Percentiles rank a stretch among this genome's conserved stretches.
Evolutionary conservation across 1,140 invertebrate genomes (phyloP).

Genomic region (Rhyacophila brunnea): DNA sequence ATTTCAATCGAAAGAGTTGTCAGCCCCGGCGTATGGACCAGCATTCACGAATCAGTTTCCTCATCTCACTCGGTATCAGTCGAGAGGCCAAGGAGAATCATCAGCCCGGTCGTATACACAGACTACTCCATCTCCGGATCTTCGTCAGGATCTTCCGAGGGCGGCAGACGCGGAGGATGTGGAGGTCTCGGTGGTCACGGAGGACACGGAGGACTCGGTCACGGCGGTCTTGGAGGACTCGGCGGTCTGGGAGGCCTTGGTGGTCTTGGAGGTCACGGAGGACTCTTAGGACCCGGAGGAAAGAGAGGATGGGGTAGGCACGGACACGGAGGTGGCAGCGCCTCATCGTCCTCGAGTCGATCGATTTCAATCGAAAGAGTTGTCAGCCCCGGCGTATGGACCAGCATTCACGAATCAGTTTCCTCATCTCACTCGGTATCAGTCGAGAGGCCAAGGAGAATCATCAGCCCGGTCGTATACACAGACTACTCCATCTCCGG

Average conservation of each 20-base stretch:
- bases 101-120: background rate
- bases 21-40: constrained; percentile 3
- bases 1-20: constrained; percentile 22
- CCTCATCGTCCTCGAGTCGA: no score
- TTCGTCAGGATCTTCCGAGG: background rate
- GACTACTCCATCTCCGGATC: no score
- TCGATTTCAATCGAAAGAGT: constrained; percentile 3
- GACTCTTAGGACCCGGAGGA: constrained; percentile 11
- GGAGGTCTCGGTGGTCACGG: no score
- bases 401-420: no score
- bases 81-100: constrained; percentile 2
- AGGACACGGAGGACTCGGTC: no score
- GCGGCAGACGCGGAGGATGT: background rate
- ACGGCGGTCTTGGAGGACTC: no score
- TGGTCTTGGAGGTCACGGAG: no score
- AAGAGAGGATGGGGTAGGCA: constrained; percentile 2
- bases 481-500: no score
- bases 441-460: no score
- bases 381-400: background rate
- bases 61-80: constrained; percentile 4
- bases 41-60: constrained; percentile 4
- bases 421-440: no score
- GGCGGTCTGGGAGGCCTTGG: no score
- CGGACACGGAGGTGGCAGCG: background rate
- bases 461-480: no score